phyloP scores from a whole-genome alignment of 2,888 invertebrate species.

The Melinaea menophilus region DNA sequence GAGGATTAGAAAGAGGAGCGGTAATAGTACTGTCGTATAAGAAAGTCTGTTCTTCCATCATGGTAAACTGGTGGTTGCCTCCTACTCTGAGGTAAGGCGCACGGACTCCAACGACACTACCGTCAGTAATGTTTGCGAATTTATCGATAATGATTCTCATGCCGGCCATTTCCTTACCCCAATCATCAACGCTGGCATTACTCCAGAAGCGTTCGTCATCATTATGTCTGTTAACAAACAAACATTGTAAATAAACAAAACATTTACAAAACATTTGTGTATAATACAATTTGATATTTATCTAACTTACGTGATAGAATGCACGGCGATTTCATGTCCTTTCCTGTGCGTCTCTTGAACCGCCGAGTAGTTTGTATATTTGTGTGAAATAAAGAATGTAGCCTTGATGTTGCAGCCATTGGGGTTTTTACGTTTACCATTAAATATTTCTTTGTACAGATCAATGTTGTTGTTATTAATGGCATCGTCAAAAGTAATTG shows the following conservation, averaged over 20 bases:
- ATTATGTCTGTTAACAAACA: slow-evolving; percentile 82
- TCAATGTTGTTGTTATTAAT: slow-evolving; percentile 97
- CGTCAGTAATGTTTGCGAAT: slow-evolving; percentile 92
- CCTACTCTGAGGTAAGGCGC: slow-evolving; percentile 94
- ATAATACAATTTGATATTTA: slow-evolving; percentile 11
- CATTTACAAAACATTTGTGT: slow-evolving; percentile 11
- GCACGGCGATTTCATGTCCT: slow-evolving; percentile 95
- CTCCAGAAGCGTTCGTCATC: slow-evolving; percentile 96
- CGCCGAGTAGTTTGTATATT: slow-evolving; percentile 96
- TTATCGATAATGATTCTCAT: slow-evolving; percentile 94
- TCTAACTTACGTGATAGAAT: slow-evolving; percentile 91
- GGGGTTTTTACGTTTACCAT: slow-evolving; percentile 91
- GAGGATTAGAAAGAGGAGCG: slow-evolving; percentile 92
- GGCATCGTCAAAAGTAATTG: slow-evolving; percentile 95
- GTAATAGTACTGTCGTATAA: slow-evolving; percentile 97
- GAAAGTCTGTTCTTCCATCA: slow-evolving; percentile 98
- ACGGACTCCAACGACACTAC: slow-evolving; percentile 93
- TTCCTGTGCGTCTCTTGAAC: slow-evolving; percentile 93
- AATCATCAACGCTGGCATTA: slow-evolving; percentile 93
- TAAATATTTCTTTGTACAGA: slow-evolving; percentile 94
- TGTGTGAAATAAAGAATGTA: slow-evolving; percentile 95
- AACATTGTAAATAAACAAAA: slow-evolving; percentile 4
- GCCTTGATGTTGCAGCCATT: slow-evolving; percentile 96
- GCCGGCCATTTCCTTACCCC: slow-evolving; percentile 97
- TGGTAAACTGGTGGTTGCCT: slow-evolving; percentile 97